phyloP scores from a whole-genome alignment of 1,140 invertebrate species.

The Aphis craccivora region DNA sequence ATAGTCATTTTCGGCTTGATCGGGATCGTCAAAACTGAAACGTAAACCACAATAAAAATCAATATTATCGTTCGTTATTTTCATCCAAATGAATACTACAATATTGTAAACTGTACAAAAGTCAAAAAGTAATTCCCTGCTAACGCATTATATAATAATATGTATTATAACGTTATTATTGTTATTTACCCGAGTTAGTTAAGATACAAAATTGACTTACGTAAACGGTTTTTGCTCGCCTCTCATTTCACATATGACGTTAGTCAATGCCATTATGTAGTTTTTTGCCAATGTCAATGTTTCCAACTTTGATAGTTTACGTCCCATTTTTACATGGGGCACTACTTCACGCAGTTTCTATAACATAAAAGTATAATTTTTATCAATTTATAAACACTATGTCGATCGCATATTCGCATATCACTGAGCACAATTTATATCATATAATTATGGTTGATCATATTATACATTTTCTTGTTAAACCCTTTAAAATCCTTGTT shows the following conservation, averaged over 20 bases:
- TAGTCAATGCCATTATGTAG: slow-evolving; percentile 89
- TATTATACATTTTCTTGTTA: not conserved
- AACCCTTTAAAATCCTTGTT: not conserved
- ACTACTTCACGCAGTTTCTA: slow-evolving; percentile 84
- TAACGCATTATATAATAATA: not conserved
- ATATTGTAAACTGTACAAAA: not conserved
- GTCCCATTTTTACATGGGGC: slow-evolving; percentile 84
- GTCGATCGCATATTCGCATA: not conserved
- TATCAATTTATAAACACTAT: not conserved
- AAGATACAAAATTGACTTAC: slow-evolving; percentile 63
- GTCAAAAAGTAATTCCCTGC: not conserved
- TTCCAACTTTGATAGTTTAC: slow-evolving; percentile 86
- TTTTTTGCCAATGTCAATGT: slow-evolving; percentile 87
- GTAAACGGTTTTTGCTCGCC: slow-evolving; percentile 74
- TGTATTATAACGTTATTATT: not conserved
- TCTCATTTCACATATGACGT: slow-evolving; percentile 83
- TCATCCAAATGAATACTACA: not conserved
- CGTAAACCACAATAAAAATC: not conserved
- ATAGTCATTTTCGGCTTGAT: slow-evolving; percentile 44
- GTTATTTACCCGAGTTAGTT: not conserved
- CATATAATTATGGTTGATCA: not conserved
- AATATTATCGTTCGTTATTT: not conserved
- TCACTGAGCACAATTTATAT: not conserved
- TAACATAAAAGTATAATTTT: slow-evolving; percentile 59
- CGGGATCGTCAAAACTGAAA: slow-evolving; percentile 52